Evolutionary conservation across 2,888 invertebrate species (phyloP), one percentile per base, ranked within the genome.

Genomic region (Phymatocera aterrima): DNA sequence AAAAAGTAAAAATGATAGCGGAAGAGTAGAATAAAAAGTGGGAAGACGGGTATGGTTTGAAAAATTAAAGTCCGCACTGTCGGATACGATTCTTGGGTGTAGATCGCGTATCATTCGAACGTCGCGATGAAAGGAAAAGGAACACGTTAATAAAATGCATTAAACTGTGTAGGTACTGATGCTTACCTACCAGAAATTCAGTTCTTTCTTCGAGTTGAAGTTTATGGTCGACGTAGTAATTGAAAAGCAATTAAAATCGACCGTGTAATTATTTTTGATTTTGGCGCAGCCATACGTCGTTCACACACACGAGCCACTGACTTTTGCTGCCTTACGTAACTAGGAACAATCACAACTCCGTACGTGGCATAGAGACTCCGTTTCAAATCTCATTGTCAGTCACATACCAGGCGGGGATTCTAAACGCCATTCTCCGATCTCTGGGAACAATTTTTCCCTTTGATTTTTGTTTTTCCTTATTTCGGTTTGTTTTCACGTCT

Each of bases 31-130:
- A 46, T 64, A 60, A 65, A 24, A 68, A 46, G 15, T 24, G 68
- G 15, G 46, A 28, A 37, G 40, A 43, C 18, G 18, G n/a, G 40
- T 10, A 40, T 51, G 8, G 18, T 51, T 51, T 21, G 37, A 37
- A 21, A 40, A 77, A 40, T 3, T 1, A 15, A 57, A 74, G 37
- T 51, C 54, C 6, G 24, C 15, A 21, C 54, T 28, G 37, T 24
- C 24, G 43, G 48, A 31, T 31, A 21, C 31, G 31, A 28, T 28
- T 57, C 4, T 5, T 75, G 70, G 68, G 28, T 57, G 79, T 65
- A 81, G 79, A 81, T 80, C 78, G 79, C 80, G 70, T 79, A 79
- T 80, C 80, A 82, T 82, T 82, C 43, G 12, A 81, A 80, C 78
- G 81, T 77, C 48, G 64, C 72, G 79, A 61, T 57, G 79, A 79